Conservation (phyloP, 2,888 invertebrate genomes). For the Vanessa cardui region DNA sequence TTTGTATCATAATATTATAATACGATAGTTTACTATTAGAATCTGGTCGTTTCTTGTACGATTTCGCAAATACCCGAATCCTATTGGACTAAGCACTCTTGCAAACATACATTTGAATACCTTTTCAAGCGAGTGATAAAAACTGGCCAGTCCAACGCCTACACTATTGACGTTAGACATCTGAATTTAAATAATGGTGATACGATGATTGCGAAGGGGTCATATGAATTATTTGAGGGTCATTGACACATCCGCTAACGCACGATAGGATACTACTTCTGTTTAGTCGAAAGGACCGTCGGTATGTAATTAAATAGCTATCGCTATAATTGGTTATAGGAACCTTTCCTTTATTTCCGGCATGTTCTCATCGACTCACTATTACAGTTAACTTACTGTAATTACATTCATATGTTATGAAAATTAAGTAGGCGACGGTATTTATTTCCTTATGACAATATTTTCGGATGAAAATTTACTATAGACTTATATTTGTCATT, state of each 20-base stretch:
- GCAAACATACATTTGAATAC: no score
- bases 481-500: no score
- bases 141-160: background rate
- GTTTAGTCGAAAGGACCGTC: slow-evolving; percentile 13
- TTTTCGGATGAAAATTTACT: no score
- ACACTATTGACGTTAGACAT: background rate
- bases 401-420: background rate
- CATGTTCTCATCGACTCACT: slow-evolving; percentile 5
- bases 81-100: background rate
- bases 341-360: slow-evolving; percentile 10
- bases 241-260: slow-evolving; percentile 39
- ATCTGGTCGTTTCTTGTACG: no score
- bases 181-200: slow-evolving; percentile 4
- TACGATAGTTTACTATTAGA: no score
- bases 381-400: slow-evolving; percentile 16
- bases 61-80: no score
- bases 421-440: background rate
- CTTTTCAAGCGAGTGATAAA: background rate
- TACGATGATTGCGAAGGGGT: slow-evolving; percentile 22
- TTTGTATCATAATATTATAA: no score
- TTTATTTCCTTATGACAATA: background rate
- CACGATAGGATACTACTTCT: slow-evolving; percentile 10
- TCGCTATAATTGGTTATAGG: background rate
- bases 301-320: background rate
- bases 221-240: slow-evolving; percentile 43